Evolutionary conservation across 2,888 invertebrate species (phyloP).

Genomic region (Linnaemya vulpina): DNA sequence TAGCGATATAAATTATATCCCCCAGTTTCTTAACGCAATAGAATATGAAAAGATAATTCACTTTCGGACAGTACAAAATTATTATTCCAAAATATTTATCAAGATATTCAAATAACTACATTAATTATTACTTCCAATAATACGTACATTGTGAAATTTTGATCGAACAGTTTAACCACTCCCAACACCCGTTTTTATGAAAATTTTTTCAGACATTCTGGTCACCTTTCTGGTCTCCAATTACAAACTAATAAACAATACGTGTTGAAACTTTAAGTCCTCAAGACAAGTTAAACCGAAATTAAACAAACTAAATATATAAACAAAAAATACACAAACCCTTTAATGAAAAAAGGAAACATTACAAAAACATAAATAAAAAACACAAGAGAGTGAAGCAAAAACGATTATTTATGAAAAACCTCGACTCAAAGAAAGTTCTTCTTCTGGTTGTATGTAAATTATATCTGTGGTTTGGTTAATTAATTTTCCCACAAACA

Average conservation of each 20-base stretch:
- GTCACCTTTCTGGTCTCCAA: constrained; percentile 61
- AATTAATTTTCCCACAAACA: constrained; percentile 71
- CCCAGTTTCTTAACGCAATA: too few relatives aligned
- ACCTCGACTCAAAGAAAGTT: constrained; percentile 60
- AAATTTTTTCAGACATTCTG: neutral
- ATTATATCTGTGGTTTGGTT: constrained; percentile 68
- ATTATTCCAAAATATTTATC: too few relatives aligned
- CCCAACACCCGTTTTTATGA: too few relatives aligned
- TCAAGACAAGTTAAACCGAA: constrained; percentile 57
- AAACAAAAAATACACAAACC: neutral
- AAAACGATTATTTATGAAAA: constrained; percentile 47
- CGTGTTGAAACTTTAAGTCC: constrained; percentile 69
- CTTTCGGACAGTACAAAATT: too few relatives aligned
- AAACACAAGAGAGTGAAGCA: neutral
- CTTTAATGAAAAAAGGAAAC: constrained; percentile 32
- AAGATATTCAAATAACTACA: too few relatives aligned
- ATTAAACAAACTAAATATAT: constrained; percentile 13
- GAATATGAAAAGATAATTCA: too few relatives aligned
- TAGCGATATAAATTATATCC: too few relatives aligned
- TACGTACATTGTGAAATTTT: too few relatives aligned
- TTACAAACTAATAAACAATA: constrained; percentile 68
- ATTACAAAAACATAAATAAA: constrained; percentile 17
- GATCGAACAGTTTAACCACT: too few relatives aligned
- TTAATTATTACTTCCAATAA: too few relatives aligned
- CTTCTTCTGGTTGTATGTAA: constrained; percentile 58